Base-by-base conservation (phyloP, 2,888 invertebrate genomes). In the Acleris cristana region DNA sequence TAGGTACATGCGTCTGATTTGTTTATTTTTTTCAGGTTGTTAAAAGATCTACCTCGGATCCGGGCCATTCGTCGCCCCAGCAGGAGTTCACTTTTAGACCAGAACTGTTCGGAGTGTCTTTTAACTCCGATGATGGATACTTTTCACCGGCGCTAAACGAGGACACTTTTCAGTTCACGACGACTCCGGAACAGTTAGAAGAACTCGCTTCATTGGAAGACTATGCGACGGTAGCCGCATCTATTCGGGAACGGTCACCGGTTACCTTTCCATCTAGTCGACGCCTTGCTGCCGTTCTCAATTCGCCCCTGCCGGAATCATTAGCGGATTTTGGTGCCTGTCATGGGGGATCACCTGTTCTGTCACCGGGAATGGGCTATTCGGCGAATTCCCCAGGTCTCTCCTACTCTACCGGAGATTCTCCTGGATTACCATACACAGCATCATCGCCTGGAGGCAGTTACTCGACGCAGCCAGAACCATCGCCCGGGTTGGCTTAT, bases 251-350 rank as follows among this genome's bases (percentile, higher is more conserved):
- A 73, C 83, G 92, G 63, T 92, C 93, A n/a, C 92, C 93, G n/a
- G 92, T 94, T 40, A 93, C 93, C 56, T 94, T 94, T 76, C 94
- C 94, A 70, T 95, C 95, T 18, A 96, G 95, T 81, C 95, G 96
- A 69, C 95, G 96, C 72, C 92, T 96, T 14, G 96, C 96, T 81
- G 96, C 96, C 1, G 95, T 96, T 26, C 92, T 96, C 30, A 96
- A 96, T 83, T 96, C 96, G 18, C 96, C 96, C 0, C 85, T 97
- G 57, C 96, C 96, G 2, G 96, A 97, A 87, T 96, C 96, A 69
- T 85, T 96, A 74, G 96, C 97, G 23, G 96, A 97, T 85, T 96
- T 97, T 85, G 96, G 96, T 78, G 96, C 97, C 69, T 96, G 96
- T 83, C 96, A 96, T 86, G 94, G 94, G 48, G 92, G 92, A 16